Percentiles rank a stretch among this genome's conserved stretches.
Conservation (phyloP, 2,113 vertebrate genomes). For the Gasterosteus nipponicus region DNA sequence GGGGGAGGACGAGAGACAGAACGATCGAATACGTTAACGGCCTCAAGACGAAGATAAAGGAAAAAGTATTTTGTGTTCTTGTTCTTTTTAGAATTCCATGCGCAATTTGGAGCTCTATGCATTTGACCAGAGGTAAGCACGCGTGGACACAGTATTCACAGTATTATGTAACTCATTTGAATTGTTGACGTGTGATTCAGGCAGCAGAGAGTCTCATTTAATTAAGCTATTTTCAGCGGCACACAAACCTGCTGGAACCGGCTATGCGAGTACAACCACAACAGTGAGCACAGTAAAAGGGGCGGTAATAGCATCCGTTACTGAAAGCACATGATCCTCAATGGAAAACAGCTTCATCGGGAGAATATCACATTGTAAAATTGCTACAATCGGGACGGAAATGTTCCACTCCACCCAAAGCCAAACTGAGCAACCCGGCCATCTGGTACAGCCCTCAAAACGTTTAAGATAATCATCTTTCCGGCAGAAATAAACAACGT, state of each 20-base stretch:
- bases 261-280: conserved; percentile 49
- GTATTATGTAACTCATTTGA: conserved; percentile 31
- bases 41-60: neutral
- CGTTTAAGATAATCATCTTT: neutral
- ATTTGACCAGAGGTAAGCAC: neutral
- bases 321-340: conserved; percentile 47
- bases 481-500: neutral
- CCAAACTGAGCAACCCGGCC: neutral
- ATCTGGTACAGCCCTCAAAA: neutral
- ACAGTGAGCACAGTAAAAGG: conserved; percentile 45
- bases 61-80: neutral
- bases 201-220: conserved; percentile 25
- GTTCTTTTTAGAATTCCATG: neutral
- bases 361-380: conserved; percentile 1
- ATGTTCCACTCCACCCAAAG: neutral
- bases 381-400: neutral
- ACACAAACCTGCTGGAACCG: conserved; percentile 51
- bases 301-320: conserved; percentile 43
- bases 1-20: conserved; percentile 11
- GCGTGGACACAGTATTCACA: conserved; percentile 16
- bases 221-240: conserved; percentile 48
- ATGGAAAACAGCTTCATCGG: neutral
- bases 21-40: neutral
- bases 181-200: conserved; percentile 25
- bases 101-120: neutral